Evolutionary conservation across 2,888 invertebrate genomes (phyloP), one percentile per base, ranked within the genome.

Genomic region (Xanthorhoe designata): DNA sequence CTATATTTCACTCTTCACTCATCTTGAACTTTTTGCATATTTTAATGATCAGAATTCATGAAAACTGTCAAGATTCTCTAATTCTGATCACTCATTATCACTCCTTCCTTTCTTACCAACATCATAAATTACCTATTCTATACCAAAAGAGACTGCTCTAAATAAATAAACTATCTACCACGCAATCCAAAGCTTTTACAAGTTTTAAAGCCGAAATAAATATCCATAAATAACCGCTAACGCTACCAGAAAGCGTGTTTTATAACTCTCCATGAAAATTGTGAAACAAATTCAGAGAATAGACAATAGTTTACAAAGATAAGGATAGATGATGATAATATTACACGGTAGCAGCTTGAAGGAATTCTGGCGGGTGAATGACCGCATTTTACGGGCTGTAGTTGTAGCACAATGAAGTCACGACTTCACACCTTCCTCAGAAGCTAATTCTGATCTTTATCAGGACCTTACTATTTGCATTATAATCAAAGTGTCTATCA

Each of bases 341-440:
- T 75, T 58, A 69, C 71, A 70, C 70, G 64, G 77, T 77, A 76
- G 75, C 71, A 59, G 61, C 66, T 54, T 24, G 71, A 72, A 69
- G 75, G 77, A 78, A 79, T 79, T 80, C 74, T 74, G 76, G 66
- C 75, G 78, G 86, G 82, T 84, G 77, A 86, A 85, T 70, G 83
- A 78, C 85, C 87, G 72, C 72, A 66, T 76, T 79, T 81, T 78
- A 80, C 77, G 72, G 74, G 64, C 58, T 68, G 66, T 24, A 5
- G 2, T 7, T 7, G 10, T 72, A 68, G 71, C 74, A 77, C 73
- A 75, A 74, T 75, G 73, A 72, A 77, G 75, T 76, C 72, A 73
- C 76, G 79, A 77, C 75, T 73, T 73, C 70, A 63, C 72, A 72
- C 72, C 61, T 47, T 64, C 50, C 64, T 64, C 64, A 69, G 64